A percentile compares a stretch with the other conserved stretches of the same genome.
phyloP scores from a whole-genome alignment of 2,797 vertebrate species.

The Ctenopoma kingsleyae region DNA sequence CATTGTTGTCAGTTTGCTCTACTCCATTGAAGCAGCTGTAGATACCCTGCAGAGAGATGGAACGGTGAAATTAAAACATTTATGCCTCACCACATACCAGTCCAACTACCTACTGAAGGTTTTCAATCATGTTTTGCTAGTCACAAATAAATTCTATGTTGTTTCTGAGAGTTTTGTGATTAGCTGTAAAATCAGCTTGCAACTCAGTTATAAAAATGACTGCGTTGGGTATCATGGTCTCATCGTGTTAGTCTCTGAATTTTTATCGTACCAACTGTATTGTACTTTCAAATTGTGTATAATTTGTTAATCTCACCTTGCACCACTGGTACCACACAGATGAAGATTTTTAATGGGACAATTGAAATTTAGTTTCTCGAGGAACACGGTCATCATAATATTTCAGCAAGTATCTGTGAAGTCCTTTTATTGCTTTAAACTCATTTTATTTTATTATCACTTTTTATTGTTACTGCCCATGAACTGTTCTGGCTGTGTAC shows the following conservation, averaged over 20 bases:
- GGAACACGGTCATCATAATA: slow-evolving; percentile 38
- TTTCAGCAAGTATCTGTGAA: slow-evolving; percentile 37
- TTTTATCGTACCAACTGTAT: slow-evolving; percentile 50
- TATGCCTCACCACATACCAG: slow-evolving; percentile 7
- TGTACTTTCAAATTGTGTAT: slow-evolving; percentile 68
- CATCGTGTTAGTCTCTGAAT: slow-evolving; percentile 38
- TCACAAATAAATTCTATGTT: not conserved
- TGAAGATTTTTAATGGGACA: slow-evolving; percentile 65
- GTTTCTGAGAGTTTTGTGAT: too few relatives aligned
- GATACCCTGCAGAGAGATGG: slow-evolving; percentile 87
- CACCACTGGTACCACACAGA: slow-evolving; percentile 37
- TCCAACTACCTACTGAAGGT: not conserved
- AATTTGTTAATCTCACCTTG: slow-evolving; percentile 48
- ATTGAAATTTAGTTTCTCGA: slow-evolving; percentile 74
- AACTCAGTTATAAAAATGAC: slow-evolving; percentile 1
- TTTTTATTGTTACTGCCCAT: slow-evolving; percentile 42
- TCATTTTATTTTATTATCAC: slow-evolving; percentile 35
- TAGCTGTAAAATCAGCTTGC: not conserved
- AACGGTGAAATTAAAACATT: not conserved
- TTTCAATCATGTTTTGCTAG: not conserved
- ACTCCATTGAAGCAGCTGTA: slow-evolving; percentile 98
- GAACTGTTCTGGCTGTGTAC: slow-evolving; percentile 12
- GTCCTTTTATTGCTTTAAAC: slow-evolving; percentile 45
- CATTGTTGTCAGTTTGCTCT: slow-evolving; percentile 84
- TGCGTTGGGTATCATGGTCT: slow-evolving; percentile 57